Conservation (phyloP, 2,797 vertebrate species). For the Gastrophryne carolinensis region DNA sequence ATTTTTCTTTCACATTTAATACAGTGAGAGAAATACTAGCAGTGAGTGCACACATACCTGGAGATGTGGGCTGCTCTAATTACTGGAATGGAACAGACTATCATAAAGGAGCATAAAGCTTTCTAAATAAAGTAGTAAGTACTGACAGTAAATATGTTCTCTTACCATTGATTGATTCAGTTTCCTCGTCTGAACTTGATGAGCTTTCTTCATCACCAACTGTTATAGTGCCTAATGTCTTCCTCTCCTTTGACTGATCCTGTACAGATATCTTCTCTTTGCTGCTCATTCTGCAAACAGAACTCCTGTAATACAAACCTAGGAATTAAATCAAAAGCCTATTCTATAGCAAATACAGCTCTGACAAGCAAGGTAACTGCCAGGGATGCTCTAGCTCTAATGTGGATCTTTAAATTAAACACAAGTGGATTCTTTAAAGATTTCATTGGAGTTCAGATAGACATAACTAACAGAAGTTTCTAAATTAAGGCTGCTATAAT, state of each 20-base stretch:
- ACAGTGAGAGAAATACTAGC: no score
- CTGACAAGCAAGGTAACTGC: not conserved
- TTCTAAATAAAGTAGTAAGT: no score
- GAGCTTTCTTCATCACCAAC: slow-evolving; percentile 67
- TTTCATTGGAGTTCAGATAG: no score
- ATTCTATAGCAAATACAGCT: not conserved
- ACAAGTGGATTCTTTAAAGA: not conserved
- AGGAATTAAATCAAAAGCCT: not conserved
- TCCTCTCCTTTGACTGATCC: slow-evolving; percentile 86
- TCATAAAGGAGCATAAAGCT: no score
- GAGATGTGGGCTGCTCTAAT: no score
- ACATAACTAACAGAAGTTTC: not conserved
- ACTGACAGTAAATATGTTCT: not conserved
- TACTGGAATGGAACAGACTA: no score
- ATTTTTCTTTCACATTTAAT: no score
- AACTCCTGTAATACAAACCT: slow-evolving; percentile 69
- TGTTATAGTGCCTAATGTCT: slow-evolving; percentile 72
- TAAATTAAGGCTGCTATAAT: not conserved
- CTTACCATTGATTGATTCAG: slow-evolving; percentile 66
- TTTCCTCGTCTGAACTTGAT: slow-evolving; percentile 59
- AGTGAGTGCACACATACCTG: no score
- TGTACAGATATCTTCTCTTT: slow-evolving; percentile 88
- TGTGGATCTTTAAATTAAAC: not conserved
- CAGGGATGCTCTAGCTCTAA: not conserved
- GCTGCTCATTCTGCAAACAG: slow-evolving; percentile 89